Evolutionary conservation across 2,797 vertebrate genomes (phyloP), one percentile per base, ranked within the genome.

Genomic region (Typhlichthys subterraneus): DNA sequence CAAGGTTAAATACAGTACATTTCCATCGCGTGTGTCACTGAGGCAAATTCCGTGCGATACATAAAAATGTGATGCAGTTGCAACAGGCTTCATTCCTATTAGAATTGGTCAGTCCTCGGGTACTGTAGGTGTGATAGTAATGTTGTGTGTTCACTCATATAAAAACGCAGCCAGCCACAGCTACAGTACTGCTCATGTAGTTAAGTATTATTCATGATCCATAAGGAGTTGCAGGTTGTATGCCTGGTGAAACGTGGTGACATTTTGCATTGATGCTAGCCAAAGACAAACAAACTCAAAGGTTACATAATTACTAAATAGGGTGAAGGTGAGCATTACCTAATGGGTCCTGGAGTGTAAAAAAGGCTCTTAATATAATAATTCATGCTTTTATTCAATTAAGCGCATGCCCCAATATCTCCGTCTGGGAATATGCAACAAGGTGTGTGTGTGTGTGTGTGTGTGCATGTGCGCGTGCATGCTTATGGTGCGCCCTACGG

Each of bases 401-500:
- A 29, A 65, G 49, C 14, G 13, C 49, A 59, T 68, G 10, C 53
- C 53, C 48, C 9, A 17, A 58, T 67, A 78, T 70, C 78, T 63
- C 58, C 46, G 48, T 72, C 52, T 23, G 19, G 67, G 63, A 67
- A 52, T 67, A 33, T 33, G 17, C 47, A 15, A 50, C 11, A 38
- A 38, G 33, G 8, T 6, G 33, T 38, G 59, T 57, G 47, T 63
- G 53, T 62, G 48, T 53, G 19, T 60, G 56, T 46, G 33, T 33
- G 3, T 49, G 55, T 71, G 56, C 62, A 17, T 45, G 52, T 53
- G 7, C 47, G 53, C 63, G 53, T 59, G 54, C 64, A 58, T 63
- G 62, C 68, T 72, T 61, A 86, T 65, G 62, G 51, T 58, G 77
- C 82, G 69, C 77, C 85, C 86, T n/a, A 65, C 76, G 81, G 88